Evolutionary conservation across 2,797 vertebrate species (phyloP).

Genomic region (Onychomys torridus): DNA sequence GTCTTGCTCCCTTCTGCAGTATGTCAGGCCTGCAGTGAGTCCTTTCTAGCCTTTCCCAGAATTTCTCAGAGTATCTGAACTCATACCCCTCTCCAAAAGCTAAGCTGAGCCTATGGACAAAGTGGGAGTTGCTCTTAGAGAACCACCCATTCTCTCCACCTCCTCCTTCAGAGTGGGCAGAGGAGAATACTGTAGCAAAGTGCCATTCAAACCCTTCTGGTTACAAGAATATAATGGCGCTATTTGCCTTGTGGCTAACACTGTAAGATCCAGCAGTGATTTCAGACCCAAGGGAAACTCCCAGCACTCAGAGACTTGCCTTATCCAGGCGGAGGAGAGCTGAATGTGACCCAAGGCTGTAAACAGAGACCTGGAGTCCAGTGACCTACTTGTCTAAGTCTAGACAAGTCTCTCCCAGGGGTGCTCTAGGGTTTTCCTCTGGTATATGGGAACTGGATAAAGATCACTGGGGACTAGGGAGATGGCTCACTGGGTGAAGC

Average conservation of each 20-base stretch:
- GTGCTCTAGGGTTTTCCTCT: background rate
- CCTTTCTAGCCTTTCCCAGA: background rate
- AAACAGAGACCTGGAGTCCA: background rate
- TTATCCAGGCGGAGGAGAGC: background rate
- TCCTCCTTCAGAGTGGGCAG: background rate
- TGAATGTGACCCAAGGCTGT: background rate
- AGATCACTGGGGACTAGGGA: background rate
- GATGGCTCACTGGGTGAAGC: background rate
- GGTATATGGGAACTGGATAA: background rate
- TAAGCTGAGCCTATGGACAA: background rate
- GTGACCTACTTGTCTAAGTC: background rate
- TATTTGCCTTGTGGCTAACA: background rate
- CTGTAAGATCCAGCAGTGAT: background rate
- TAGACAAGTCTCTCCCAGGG: background rate
- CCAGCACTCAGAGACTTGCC: background rate
- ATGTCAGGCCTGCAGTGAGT: background rate
- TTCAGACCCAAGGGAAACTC: background rate
- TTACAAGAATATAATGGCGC: background rate
- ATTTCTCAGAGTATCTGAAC: background rate
- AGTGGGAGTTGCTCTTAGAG: background rate
- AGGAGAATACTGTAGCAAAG: background rate
- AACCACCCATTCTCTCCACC: background rate
- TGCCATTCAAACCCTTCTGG: background rate
- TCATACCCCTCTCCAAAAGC: background rate
- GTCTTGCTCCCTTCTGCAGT: rapidly evolving